Base-by-base conservation (phyloP, 2,888 invertebrate genomes). In the Alsophila aescularia region DNA sequence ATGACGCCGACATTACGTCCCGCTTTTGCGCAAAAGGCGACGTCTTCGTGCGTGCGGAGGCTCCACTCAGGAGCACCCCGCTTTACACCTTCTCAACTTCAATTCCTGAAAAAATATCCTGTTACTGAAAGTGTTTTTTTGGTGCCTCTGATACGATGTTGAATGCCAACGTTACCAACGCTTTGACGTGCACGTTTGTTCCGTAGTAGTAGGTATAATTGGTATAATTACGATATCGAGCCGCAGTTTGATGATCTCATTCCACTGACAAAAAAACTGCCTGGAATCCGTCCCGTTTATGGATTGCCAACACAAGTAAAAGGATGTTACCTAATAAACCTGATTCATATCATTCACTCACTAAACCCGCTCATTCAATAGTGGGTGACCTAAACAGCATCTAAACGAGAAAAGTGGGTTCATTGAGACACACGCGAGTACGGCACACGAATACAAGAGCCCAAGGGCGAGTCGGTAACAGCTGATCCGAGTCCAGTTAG, bases 401-500 rank as follows among this genome's bases (percentile, higher is more conserved):
- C 50, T 47, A 55, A 54, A 48, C 53, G 35, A 47, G 44, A 59
- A 54, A 58, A 18, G 43, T 54, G 8, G 41, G 35, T 54, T 39
- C 51, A 45, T 55, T 50, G 50, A 55, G 44, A 47, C 35, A 55
- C 44, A 52, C 43, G 45, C 45, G 45, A 58, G 49, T 47, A 43
- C 45, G 39, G 55, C 49, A 63, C 58, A 66, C 52, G 61, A 60
- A 66, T 62, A 67, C 48, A 66, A 73, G 69, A 67, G 64, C 63
- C 66, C 73, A 75, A 79, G 80, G 80, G 76, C 78, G 75, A 75
- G 70, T 69, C 77, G 73, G 77, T 73, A 83, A 81, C 90, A 90
- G 90, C 89, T 90, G 90, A 88, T 87, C 74, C 74, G 72, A 85
- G 83, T 88, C 88, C 90, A 88, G 90, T 90, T 90, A 90, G 90